Conservation (phyloP, 1,140 invertebrate genomes). For the Patella vulgata region DNA sequence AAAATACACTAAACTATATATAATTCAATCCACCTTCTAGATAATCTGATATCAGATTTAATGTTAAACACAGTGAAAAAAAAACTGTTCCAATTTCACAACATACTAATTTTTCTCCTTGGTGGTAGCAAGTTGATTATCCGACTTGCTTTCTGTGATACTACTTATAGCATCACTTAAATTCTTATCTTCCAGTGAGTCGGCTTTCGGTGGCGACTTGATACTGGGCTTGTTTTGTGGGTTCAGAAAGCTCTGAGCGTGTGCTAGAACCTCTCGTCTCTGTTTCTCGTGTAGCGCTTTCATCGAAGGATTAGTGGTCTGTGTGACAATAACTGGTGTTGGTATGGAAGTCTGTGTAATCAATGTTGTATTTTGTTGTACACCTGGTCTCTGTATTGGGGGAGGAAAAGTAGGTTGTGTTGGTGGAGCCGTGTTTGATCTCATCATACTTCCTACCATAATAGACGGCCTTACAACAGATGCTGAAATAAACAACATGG, state of each 20-base stretch:
- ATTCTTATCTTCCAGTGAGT: not conserved
- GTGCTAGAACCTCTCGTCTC: conserved; percentile 47
- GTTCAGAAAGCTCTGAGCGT: conserved; percentile 54
- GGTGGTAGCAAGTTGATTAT: no score
- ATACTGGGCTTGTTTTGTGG: conserved; percentile 45
- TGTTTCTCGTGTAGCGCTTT: conserved; percentile 54
- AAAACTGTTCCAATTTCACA: no score
- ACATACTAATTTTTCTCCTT: no score
- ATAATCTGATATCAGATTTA: no score
- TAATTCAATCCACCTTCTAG: no score
- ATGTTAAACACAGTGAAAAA: no score
- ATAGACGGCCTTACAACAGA: conserved; percentile 42
- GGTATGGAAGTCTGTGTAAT: not conserved
- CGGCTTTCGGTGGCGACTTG: conserved; percentile 4
- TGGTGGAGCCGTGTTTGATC: conserved; percentile 26
- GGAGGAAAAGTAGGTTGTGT: conserved; percentile 40
- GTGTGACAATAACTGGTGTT: not conserved
- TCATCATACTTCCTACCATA: conserved; percentile 43
- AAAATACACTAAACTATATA: no score
- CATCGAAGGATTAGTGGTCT: conserved; percentile 16
- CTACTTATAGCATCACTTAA: not conserved
- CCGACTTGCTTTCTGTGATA: not conserved
- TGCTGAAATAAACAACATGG: conserved; percentile 17
- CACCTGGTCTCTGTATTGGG: conserved; percentile 50
- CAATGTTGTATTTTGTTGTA: conserved; percentile 6